Conservation (phyloP, 2,888 invertebrate species). For the Mythimna pallens region DNA sequence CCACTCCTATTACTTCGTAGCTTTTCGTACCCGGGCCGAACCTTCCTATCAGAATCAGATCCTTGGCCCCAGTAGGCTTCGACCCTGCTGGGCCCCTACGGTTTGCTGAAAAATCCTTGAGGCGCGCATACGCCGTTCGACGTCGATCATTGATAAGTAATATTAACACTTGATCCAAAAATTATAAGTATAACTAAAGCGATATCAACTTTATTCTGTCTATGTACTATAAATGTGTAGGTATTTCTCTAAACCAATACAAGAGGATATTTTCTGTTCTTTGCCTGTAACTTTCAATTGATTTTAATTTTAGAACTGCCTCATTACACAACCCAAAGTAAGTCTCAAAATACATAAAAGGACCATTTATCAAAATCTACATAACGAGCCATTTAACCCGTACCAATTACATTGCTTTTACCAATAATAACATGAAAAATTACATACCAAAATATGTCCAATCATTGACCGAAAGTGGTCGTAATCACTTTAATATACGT, state of each 20-base stretch:
- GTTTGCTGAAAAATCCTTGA: too few relatives aligned
- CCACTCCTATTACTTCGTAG: too few relatives aligned
- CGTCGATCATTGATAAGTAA: neutral
- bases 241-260: too few relatives aligned
- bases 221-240: neutral
- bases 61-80: too few relatives aligned
- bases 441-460: slow-evolving; percentile 84
- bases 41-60: too few relatives aligned
- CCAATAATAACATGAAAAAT: slow-evolving; percentile 84
- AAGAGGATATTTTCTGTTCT: too few relatives aligned
- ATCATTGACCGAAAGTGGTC: slow-evolving; percentile 84
- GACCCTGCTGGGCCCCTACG: too few relatives aligned
- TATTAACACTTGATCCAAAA: neutral
- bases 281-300: neutral
- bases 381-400: slow-evolving; percentile 66
- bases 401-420: slow-evolving; percentile 81
- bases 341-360: slow-evolving; percentile 31
- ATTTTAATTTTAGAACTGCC: slow-evolving; percentile 1
- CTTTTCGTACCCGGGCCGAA: too few relatives aligned
- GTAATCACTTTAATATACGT: slow-evolving; percentile 84
- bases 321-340: slow-evolving; percentile 26
- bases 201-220: neutral
- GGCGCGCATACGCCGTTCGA: too few relatives aligned
- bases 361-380: slow-evolving; percentile 52
- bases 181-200: neutral